Percentiles rank a stretch among this genome's conserved stretches.
Conservation (phyloP, 2,113 vertebrate genomes). For the Dipodomys spectabilis region DNA sequence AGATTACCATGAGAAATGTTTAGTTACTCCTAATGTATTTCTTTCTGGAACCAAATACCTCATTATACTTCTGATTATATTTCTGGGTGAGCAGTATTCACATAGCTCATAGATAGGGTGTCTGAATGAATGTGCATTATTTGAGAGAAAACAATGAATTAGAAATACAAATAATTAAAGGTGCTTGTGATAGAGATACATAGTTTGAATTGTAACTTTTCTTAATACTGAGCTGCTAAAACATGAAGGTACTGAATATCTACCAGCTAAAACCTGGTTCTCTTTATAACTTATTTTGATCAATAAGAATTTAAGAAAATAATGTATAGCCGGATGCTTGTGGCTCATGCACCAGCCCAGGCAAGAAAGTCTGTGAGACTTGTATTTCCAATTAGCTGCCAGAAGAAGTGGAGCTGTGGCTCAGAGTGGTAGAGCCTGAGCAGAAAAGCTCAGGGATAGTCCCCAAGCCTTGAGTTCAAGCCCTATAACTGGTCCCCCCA, state of each 20-base stretch:
- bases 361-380: too few species aligned
- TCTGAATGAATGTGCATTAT: neutral
- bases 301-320: neutral
- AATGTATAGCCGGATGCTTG: neutral
- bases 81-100: neutral
- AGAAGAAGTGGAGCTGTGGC: too few species aligned
- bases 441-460: too few species aligned
- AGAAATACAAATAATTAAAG: constrained; percentile 34
- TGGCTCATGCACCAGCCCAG: too few species aligned
- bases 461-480: too few species aligned
- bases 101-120: neutral
- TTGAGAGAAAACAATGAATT: neutral
- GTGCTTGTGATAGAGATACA: neutral
- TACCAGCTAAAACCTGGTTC: neutral
- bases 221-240: neutral
- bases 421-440: too few species aligned
- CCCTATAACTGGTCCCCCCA: too few species aligned
- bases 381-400: too few species aligned
- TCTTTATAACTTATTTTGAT: neutral
- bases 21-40: constrained; percentile 19
- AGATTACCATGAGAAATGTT: neutral
- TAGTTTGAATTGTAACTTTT: neutral
- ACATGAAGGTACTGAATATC: neutral
- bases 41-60: constrained; percentile 25
- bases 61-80: neutral